These are phyloP conservation scores for Drosophila willistoni DNA, from an alignment of 1,140 invertebrate genomes.

Conservation along the genomic window DNA sequence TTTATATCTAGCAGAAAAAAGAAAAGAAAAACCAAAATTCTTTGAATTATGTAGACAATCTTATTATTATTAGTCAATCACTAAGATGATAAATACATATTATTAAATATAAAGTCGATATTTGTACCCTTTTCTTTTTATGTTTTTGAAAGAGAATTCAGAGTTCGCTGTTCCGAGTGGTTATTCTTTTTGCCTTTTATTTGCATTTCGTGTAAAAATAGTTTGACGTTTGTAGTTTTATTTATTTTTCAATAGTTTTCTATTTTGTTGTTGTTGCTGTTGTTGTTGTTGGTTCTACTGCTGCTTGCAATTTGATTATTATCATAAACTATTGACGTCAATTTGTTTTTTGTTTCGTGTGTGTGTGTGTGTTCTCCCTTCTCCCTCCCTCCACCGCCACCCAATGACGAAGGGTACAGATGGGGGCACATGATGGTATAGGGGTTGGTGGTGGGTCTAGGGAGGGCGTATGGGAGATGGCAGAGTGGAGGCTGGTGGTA, in stretches of 20 bases:
- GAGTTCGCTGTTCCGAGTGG: too few species aligned
- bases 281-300: slow-evolving; percentile 32
- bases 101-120: too few species aligned
- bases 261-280: slow-evolving; percentile 14
- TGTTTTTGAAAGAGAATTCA: too few species aligned
- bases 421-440: not conserved
- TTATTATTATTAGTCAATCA: too few species aligned
- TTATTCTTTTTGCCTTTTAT: not conserved
- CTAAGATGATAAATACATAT: too few species aligned
- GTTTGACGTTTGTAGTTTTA: slow-evolving; percentile 45
- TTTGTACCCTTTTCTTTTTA: too few species aligned
- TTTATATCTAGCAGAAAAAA: too few species aligned
- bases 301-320: slow-evolving; percentile 61
- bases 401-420: not conserved
- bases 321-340: slow-evolving; percentile 72
- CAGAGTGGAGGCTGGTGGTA: slow-evolving; percentile 5
- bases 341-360: slow-evolving; percentile 55
- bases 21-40: too few species aligned
- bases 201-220: slow-evolving; percentile 49
- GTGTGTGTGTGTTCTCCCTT: not conserved
- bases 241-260: slow-evolving; percentile 35
- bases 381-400: not conserved
- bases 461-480: not conserved
- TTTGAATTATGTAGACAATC: too few species aligned
- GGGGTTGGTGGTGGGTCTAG: not conserved